Percentiles rank a stretch among this genome's conserved stretches.
These are phyloP conservation scores for Pterobdella sp. DNA, from an alignment of 2,888 invertebrate genomes.

Conservation along the genomic window DNA sequence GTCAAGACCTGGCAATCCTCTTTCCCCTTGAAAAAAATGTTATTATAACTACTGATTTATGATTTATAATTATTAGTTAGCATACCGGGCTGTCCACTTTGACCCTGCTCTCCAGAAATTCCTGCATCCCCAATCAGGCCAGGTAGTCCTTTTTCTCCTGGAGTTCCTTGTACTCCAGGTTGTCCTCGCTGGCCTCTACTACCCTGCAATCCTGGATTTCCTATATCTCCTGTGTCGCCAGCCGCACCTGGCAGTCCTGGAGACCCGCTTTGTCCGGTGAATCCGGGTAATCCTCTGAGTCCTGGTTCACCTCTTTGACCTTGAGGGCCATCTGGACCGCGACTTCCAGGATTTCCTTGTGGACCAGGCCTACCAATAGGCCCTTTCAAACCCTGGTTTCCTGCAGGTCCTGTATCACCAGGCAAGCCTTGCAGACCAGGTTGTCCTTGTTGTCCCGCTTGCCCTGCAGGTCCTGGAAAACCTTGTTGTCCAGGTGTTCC, in stretches of 20 bases:
- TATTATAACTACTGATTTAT: too few relatives aligned
- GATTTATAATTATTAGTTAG: too few relatives aligned
- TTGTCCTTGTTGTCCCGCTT: constrained; percentile 32
- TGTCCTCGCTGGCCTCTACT: neutral
- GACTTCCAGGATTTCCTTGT: constrained; percentile 28
- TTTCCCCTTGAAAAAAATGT: constrained; percentile 10
- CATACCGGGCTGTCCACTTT: neutral
- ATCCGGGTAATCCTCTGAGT: constrained; percentile 12
- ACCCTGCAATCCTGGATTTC: neutral
- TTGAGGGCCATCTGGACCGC: constrained; percentile 25
- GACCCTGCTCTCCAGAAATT: neutral
- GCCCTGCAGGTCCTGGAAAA: constrained; percentile 12
- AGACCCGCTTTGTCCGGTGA: constrained; percentile 11
- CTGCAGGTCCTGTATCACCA: constrained; percentile 39
- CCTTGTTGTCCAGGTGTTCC: constrained; percentile 28
- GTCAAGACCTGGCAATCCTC: constrained; percentile 22
- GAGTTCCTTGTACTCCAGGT: neutral
- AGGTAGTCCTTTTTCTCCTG: neutral
- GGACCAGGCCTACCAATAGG: constrained; percentile 28
- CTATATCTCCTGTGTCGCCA: neutral
- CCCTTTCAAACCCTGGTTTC: constrained; percentile 19
- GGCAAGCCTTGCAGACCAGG: constrained; percentile 32
- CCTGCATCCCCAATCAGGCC: too few relatives aligned
- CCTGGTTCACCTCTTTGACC: constrained; percentile 23
- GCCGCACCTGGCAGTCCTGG: constrained; percentile 31